Conservation (phyloP, 1,140 invertebrate genomes). For the Cyphomyrmex costatus region DNA sequence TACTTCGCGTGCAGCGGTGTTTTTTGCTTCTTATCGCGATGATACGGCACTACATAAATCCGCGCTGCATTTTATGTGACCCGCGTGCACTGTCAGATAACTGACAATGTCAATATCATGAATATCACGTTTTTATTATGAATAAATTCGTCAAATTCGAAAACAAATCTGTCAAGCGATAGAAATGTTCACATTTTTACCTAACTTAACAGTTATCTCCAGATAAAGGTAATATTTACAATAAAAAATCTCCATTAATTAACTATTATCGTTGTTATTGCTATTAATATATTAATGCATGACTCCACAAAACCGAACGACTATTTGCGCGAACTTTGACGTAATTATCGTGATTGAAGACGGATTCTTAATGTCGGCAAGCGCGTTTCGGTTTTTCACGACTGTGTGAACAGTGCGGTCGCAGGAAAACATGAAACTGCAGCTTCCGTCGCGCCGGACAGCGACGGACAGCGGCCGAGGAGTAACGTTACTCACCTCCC, state of each 20-base stretch:
- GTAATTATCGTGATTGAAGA: slow-evolving; percentile 5
- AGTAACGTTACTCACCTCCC: slow-evolving; percentile 71
- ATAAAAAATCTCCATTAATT: neutral
- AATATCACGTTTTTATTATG: neutral
- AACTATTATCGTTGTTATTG: neutral
- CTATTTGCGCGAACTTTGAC: neutral
- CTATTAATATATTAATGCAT: neutral
- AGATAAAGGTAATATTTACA: neutral
- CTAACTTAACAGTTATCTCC: neutral
- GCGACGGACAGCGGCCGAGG: slow-evolving; percentile 24
- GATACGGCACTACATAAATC: slow-evolving; percentile 4
- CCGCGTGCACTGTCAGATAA: neutral
- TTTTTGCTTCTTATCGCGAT: slow-evolving; percentile 33
- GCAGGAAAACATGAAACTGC: slow-evolving; percentile 62
- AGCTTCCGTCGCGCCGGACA: slow-evolving; percentile 48
- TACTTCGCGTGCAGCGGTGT: neutral
- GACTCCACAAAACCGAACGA: neutral
- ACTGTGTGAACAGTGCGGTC: neutral
- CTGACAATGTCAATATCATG: slow-evolving; percentile 1
- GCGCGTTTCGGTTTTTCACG: neutral
- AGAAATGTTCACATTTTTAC: neutral
- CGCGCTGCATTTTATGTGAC: neutral
- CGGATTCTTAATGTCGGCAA: neutral
- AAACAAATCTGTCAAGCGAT: neutral
- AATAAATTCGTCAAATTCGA: slow-evolving; percentile 7